phyloP scores from a whole-genome alignment of 2,797 vertebrate genomes.

The Gouania willdenowi region DNA sequence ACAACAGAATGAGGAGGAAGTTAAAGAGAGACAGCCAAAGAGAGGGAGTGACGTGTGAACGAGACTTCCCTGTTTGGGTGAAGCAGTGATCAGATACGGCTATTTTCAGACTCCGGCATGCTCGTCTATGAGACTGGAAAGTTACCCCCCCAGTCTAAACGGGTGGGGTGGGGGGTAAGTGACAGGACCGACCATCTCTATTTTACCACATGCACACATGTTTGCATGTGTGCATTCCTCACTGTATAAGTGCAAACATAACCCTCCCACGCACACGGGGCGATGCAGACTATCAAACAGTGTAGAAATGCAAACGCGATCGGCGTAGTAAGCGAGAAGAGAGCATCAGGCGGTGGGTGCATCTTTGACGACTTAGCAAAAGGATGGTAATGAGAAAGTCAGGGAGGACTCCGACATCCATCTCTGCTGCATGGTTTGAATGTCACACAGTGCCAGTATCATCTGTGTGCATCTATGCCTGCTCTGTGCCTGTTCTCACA shows the following conservation, averaged over 20 bases:
- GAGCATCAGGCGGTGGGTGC: slow-evolving; percentile 1
- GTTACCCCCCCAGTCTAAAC: slow-evolving; percentile 60
- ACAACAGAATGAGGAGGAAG: slow-evolving; percentile 62
- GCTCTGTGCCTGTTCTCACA: slow-evolving; percentile 24
- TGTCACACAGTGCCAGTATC: slow-evolving; percentile 24
- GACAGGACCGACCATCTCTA: slow-evolving; percentile 62
- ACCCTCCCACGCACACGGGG: slow-evolving; percentile 2
- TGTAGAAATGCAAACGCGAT: not conserved
- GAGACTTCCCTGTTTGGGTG: slow-evolving; percentile 71
- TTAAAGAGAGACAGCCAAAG: slow-evolving; percentile 40
- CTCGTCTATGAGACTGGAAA: slow-evolving; percentile 76
- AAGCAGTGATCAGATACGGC: slow-evolving; percentile 77
- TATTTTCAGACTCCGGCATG: slow-evolving; percentile 85
- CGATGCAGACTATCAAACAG: not conserved
- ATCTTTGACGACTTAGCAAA: slow-evolving; percentile 13
- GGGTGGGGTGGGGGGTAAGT: slow-evolving; percentile 66
- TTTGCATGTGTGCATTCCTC: slow-evolving; percentile 37
- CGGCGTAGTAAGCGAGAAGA: not conserved
- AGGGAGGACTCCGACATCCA: slow-evolving; percentile 3
- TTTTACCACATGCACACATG: slow-evolving; percentile 53
- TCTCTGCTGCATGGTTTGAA: slow-evolving; percentile 8
- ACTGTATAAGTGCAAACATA: slow-evolving; percentile 8
- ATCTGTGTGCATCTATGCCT: slow-evolving; percentile 23
- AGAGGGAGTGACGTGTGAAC: slow-evolving; percentile 59
- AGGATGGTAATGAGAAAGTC: not conserved